A percentile compares a stretch with the other conserved stretches of the same genome.
These are phyloP conservation scores for Clarias macrocephalus DNA, from an alignment of 2,113 vertebrate species.

Conservation along the genomic window DNA sequence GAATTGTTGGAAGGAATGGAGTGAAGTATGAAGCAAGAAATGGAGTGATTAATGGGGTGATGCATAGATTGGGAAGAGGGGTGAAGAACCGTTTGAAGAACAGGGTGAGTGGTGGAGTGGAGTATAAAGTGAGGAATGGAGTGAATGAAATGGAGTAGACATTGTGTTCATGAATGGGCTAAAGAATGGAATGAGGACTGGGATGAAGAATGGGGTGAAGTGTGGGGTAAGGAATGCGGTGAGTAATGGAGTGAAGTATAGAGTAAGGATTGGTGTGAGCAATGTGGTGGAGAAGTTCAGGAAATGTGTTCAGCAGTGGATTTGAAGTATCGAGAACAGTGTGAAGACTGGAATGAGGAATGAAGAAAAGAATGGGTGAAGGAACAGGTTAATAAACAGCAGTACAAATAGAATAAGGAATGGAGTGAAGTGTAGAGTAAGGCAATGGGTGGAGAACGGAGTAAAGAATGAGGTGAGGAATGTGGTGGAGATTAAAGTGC, in stretches of 20 bases:
- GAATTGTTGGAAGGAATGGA: neutral
- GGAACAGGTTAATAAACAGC: neutral
- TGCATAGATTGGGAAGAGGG: no score
- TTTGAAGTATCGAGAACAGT: neutral
- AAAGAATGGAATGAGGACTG: neutral
- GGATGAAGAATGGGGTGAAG: neutral
- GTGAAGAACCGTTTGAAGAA: neutral
- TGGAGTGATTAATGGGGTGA: neutral
- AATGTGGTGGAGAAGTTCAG: neutral
- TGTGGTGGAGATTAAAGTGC: neutral
- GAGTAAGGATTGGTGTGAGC: neutral
- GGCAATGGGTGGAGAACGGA: no score
- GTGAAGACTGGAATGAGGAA: neutral
- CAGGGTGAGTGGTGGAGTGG: neutral
- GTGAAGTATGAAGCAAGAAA: neutral
- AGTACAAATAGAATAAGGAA: no score
- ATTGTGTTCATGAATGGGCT: no score
- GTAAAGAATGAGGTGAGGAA: neutral
- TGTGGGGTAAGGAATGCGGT: neutral
- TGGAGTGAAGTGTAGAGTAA: neutral
- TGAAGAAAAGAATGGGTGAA: neutral
- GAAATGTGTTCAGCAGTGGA: no score
- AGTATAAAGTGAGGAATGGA: neutral
- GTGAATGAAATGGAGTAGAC: neutral
- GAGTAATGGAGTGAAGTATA: neutral